Evolutionary conservation across 2,888 invertebrate genomes (phyloP).

Genomic region (Lymantria dispar): DNA sequence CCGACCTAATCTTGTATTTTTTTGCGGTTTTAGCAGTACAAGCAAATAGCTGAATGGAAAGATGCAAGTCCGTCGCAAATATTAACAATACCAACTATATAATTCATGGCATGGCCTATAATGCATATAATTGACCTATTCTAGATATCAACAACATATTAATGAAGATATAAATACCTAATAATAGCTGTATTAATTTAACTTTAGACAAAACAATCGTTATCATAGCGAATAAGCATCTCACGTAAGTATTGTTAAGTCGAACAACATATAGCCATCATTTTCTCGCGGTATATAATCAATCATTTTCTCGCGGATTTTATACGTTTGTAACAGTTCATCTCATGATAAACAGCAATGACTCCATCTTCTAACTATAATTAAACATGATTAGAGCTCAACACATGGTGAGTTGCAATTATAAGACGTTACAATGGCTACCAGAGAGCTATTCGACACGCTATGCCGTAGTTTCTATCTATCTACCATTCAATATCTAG

Average conservation of each 20-base stretch:
- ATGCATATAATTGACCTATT: too few relatives aligned
- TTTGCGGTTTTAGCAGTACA: too few relatives aligned
- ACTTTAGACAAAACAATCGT: too few relatives aligned
- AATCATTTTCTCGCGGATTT: constrained; percentile 62
- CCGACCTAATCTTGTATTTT: too few relatives aligned
- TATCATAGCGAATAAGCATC: too few relatives aligned
- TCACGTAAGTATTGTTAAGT: constrained; percentile 12
- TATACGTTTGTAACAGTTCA: constrained; percentile 76
- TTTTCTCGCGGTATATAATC: constrained; percentile 57
- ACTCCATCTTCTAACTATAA: constrained; percentile 71
- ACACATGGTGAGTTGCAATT: constrained; percentile 76
- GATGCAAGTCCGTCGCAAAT: too few relatives aligned
- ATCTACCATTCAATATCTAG: constrained; percentile 64
- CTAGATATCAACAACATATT: too few relatives aligned
- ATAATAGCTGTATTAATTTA: too few relatives aligned
- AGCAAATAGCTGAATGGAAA: too few relatives aligned
- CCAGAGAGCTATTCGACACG: constrained; percentile 63
- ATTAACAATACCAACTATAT: too few relatives aligned
- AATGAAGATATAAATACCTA: too few relatives aligned
- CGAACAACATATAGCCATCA: constrained; percentile 49
- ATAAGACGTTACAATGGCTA: constrained; percentile 75
- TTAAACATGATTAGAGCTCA: constrained; percentile 80
- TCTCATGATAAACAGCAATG: constrained; percentile 80
- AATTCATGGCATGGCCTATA: too few relatives aligned
- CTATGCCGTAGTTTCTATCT: constrained; percentile 65